Percentiles rank a stretch among this genome's conserved stretches.
Evolutionary conservation across 2,797 vertebrate genomes (phyloP).

Genomic region (Gymnothorax javanicus): DNA sequence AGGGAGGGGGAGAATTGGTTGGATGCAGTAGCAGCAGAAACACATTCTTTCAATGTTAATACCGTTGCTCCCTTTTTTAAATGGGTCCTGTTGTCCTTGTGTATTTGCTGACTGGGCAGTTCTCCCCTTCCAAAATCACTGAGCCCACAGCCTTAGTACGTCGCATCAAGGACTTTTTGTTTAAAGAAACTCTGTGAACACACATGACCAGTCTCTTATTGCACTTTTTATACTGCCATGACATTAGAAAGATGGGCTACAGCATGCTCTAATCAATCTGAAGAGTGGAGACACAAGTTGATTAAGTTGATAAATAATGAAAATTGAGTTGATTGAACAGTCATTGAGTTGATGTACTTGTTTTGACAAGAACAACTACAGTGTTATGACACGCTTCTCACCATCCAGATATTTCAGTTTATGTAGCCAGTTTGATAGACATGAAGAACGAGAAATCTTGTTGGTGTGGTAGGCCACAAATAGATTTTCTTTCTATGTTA

Average conservation of each 20-base stretch:
- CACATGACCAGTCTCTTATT: conserved; percentile 44
- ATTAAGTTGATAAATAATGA: too few relatives aligned
- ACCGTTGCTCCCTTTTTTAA: conserved; percentile 55
- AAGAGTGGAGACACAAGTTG: too few relatives aligned
- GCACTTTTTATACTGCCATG: neutral
- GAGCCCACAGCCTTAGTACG: conserved; percentile 61
- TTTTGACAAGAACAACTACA: too few relatives aligned
- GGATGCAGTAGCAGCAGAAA: conserved; percentile 19
- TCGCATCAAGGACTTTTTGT: conserved; percentile 59
- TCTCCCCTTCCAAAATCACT: conserved; percentile 37
- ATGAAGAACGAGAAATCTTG: too few relatives aligned
- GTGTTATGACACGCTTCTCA: too few relatives aligned
- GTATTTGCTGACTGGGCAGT: conserved; percentile 65
- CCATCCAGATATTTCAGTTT: too few relatives aligned
- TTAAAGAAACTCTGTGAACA: conserved; percentile 4
- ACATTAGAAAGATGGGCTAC: neutral
- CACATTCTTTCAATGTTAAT: conserved; percentile 20
- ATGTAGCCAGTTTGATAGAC: too few relatives aligned
- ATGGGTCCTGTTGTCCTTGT: conserved; percentile 63
- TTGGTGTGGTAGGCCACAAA: too few relatives aligned
- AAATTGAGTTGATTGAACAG: too few relatives aligned
- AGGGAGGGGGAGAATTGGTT: conserved; percentile 51
- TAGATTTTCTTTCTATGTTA: too few relatives aligned
- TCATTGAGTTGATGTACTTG: too few relatives aligned
- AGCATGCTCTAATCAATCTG: neutral